Evolutionary conservation across 2,113 vertebrate genomes (phyloP).

Genomic region (Heterotilapia buettikoferi): DNA sequence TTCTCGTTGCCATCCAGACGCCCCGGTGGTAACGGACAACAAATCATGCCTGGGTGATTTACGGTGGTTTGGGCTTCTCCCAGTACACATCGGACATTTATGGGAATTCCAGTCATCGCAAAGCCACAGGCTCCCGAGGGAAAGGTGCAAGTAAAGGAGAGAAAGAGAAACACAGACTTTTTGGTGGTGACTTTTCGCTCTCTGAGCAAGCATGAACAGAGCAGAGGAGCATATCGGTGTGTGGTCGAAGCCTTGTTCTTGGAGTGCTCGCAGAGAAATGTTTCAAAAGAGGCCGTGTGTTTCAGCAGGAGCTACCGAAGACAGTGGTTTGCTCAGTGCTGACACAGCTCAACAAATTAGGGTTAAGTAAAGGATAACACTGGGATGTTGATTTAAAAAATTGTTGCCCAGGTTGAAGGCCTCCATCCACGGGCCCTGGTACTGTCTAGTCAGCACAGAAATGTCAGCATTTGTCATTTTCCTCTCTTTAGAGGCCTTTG

Average conservation of each 20-base stretch:
- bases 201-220: neutral
- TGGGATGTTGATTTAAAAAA: neutral
- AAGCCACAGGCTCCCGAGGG: slow-evolving; percentile 23
- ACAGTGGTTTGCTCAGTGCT: neutral
- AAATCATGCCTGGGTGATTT: slow-evolving; percentile 29
- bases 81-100: slow-evolving; percentile 31
- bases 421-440: neutral
- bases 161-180: neutral
- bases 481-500: neutral
- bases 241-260: slow-evolving; percentile 9
- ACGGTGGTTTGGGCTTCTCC: slow-evolving; percentile 1
- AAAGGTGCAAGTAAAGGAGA: neutral
- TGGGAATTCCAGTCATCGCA: slow-evolving; percentile 47
- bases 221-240: neutral
- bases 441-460: neutral
- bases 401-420: neutral
- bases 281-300: neutral
- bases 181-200: slow-evolving; percentile 1
- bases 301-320: neutral
- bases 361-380: neutral
- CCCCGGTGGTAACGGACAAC: neutral
- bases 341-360: neutral
- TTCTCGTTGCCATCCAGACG: slow-evolving; percentile 2
- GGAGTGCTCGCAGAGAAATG: neutral
- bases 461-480: neutral